Conservation (phyloP, 2,888 invertebrate species). For the Zygaena filipendulae region DNA sequence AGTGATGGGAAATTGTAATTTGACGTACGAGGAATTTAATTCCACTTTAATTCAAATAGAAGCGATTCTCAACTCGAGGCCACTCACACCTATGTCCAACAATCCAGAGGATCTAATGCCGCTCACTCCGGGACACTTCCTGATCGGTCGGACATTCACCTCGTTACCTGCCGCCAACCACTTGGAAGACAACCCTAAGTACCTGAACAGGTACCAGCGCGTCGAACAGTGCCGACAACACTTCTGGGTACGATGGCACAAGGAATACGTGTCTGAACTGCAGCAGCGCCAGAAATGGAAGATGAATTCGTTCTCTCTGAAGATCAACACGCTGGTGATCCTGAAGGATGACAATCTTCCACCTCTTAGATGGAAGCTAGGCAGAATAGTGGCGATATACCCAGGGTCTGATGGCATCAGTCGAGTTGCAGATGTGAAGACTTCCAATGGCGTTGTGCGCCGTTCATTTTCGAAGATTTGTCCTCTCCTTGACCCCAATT, state of each 20-base stretch:
- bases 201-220: too few relatives aligned
- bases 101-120: constrained; percentile 9
- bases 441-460: constrained; percentile 3
- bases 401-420: constrained; percentile 8
- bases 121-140: constrained; percentile 14
- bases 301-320: not conserved
- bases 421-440: constrained; percentile 6
- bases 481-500: too few relatives aligned
- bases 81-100: constrained; percentile 10
- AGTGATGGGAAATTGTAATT: too few relatives aligned
- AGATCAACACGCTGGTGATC: constrained; percentile 4
- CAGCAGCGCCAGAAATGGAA: constrained; percentile 16
- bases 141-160: constrained; percentile 11
- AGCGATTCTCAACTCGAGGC: too few relatives aligned
- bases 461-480: constrained; percentile 7
- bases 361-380: constrained; percentile 7
- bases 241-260: constrained; percentile 6
- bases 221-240: constrained; percentile 10
- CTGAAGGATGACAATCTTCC: constrained; percentile 6
- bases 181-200: too few relatives aligned
- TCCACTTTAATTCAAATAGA: too few relatives aligned
- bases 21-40: too few relatives aligned
- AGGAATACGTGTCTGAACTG: too few relatives aligned
- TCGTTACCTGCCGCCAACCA: too few relatives aligned
- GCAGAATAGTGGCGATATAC: constrained; percentile 2